A percentile compares a stretch with the other conserved stretches of the same genome.
These are phyloP conservation scores for Darevskia mixta DNA, from an alignment of 2,797 vertebrate genomes.

Conservation along the genomic window DNA sequence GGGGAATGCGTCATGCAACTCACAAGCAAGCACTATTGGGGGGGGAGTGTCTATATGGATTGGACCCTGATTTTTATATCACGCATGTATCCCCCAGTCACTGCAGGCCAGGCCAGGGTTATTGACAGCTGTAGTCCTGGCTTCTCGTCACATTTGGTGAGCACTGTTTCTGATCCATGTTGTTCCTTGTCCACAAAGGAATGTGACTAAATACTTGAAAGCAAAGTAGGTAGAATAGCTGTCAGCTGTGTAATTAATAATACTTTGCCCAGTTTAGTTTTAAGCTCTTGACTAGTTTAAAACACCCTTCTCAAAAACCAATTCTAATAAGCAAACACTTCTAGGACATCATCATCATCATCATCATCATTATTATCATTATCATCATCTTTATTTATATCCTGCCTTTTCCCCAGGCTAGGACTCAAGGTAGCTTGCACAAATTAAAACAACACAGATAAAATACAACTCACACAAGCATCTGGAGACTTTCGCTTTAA, in stretches of 20 bases:
- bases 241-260: not conserved
- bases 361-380: no score
- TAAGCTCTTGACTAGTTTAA: not conserved
- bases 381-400: no score
- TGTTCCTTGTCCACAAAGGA: not conserved
- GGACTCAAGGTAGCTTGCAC: no score
- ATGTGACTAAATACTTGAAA: not conserved
- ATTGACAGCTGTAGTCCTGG: not conserved
- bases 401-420: no score
- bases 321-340: not conserved
- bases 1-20: no score
- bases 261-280: not conserved
- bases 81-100: not conserved
- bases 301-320: not conserved
- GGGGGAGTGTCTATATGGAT: not conserved
- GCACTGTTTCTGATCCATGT: not conserved
- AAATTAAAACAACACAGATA: no score
- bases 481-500: not conserved
- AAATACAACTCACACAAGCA: no score
- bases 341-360: no score
- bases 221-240: not conserved
- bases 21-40: no score
- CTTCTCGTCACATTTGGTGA: slow-evolving; percentile 13
- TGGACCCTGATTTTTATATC: not conserved
- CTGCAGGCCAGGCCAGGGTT: not conserved